phyloP scores from a whole-genome alignment of 2,113 vertebrate genomes.

The Alectura lathami region DNA sequence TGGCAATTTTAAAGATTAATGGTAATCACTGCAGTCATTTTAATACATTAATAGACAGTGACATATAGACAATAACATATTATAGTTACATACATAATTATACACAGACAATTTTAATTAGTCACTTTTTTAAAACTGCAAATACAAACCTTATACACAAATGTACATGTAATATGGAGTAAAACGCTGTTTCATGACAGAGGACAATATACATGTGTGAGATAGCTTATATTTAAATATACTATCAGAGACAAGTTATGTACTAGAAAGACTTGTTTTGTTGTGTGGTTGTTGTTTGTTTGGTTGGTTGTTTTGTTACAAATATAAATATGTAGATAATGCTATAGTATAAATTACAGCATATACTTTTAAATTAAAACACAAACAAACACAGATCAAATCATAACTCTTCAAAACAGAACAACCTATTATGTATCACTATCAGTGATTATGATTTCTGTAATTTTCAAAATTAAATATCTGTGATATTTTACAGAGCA shows the following conservation, averaged over 20 bases:
- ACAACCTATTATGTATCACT: not conserved
- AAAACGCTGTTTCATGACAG: constrained; percentile 70
- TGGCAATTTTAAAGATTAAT: constrained; percentile 33
- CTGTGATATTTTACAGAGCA: not conserved
- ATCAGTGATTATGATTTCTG: not conserved
- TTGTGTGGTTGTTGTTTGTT: no score
- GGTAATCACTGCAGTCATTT: constrained; percentile 25
- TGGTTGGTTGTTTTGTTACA: constrained; percentile 34
- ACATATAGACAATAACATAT: constrained; percentile 80
- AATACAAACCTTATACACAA: constrained; percentile 87
- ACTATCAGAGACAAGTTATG: not conserved
- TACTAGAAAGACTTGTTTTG: not conserved
- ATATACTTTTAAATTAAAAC: constrained; percentile 53
- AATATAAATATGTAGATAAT: constrained; percentile 69
- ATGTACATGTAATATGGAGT: constrained; percentile 80
- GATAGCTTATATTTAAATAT: constrained; percentile 53
- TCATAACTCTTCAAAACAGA: not conserved
- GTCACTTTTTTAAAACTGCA: constrained; percentile 76
- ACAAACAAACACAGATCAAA: constrained; percentile 7
- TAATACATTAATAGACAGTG: constrained; percentile 47
- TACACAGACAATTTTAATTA: constrained; percentile 77
- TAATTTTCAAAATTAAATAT: not conserved
- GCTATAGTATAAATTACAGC: constrained; percentile 43
- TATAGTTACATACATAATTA: constrained; percentile 82
- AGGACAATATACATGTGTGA: constrained; percentile 34